Evolutionary conservation across 2,888 invertebrate genomes (phyloP).

Genomic region (Lamproptera curius): DNA sequence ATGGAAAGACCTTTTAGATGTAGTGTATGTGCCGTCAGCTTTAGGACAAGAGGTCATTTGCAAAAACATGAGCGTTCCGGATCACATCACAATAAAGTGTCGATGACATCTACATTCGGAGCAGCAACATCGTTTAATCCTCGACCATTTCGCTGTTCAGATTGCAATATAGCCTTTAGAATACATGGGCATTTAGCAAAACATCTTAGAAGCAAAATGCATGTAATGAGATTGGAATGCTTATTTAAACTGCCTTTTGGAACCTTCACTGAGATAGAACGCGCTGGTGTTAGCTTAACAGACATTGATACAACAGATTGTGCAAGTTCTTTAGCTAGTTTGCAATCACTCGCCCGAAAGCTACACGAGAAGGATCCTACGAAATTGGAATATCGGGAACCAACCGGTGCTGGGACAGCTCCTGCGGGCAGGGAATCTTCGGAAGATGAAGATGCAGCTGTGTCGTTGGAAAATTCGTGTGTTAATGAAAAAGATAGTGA

Average conservation of each 20-base stretch:
- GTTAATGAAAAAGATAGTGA: constrained; percentile 72
- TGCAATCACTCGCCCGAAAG: constrained; percentile 88
- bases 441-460: constrained; percentile 70
- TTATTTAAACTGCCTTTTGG: constrained; percentile 95
- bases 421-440: constrained; percentile 70
- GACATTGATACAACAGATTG: constrained; percentile 98
- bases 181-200: constrained; percentile 98
- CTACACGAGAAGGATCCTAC: constrained; percentile 89
- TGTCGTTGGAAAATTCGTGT: constrained; percentile 48
- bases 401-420: constrained; percentile 48
- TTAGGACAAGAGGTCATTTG: constrained; percentile 92
- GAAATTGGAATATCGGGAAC: constrained; percentile 83
- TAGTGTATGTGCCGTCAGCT: constrained; percentile 94
- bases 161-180: constrained; percentile 97
- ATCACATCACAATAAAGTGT: constrained; percentile 94
- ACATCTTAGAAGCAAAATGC: constrained; percentile 97
- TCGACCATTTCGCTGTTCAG: constrained; percentile 96
- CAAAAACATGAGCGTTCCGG: constrained; percentile 96
- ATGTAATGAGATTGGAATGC: constrained; percentile 95
- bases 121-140: constrained; percentile 94
- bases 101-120: constrained; percentile 91
- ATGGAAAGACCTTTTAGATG: constrained; percentile 95
- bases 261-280: constrained; percentile 95
- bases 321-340: constrained; percentile 94
- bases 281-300: constrained; percentile 92